Evolutionary conservation across 1,140 invertebrate species (phyloP), one percentile per base, ranked within the genome.

Genomic region (Artemia franciscana): DNA sequence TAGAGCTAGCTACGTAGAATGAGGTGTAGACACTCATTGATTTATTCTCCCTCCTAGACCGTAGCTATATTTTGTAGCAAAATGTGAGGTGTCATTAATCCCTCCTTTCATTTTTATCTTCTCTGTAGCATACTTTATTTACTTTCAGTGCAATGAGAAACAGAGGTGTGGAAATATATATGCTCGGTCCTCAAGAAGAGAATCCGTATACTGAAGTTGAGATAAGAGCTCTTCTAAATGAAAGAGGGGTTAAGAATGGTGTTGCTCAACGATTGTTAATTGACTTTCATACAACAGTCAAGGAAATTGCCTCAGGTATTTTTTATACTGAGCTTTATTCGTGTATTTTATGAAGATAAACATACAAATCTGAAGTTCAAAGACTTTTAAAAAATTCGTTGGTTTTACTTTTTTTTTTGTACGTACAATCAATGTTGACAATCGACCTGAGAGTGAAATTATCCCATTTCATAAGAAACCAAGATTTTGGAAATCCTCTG

Each of bases 131-230:
- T n/a, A 9, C 18, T 12, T 65, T 26, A 56, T 24, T 24, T 26
- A 65, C 66, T 75, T 75, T 60, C 68, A 82, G 93, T 69, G 94
- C 95, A 0, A 98, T 98, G 94, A 80, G 93, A 64, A 99, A 99
- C 71, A 79, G 95, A 71, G 91, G 93, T 3, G 80, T 98, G 0
- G 95, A 98, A 77, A 85, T 98, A 66, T 92, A 78, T 68, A 72
- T 96, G 56, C 70, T 77, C 0, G 69, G 71, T 4, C 68, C 75
- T 60, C 24, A 68, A 9, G 69, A 72, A n/a, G 71, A 74, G 59
- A 70, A 68, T 39, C n/a, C 18, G 65, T 24, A 64, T 72, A 23
- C 57, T 58, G 1, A 70, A 4, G 63, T 77, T 3, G 83, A 84
- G 69, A 67, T 78, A 61, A 73, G 74, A 57, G 77, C 79, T 4